Conservation (phyloP, 2,797 vertebrate species). For the Micrastur ruficollis region DNA sequence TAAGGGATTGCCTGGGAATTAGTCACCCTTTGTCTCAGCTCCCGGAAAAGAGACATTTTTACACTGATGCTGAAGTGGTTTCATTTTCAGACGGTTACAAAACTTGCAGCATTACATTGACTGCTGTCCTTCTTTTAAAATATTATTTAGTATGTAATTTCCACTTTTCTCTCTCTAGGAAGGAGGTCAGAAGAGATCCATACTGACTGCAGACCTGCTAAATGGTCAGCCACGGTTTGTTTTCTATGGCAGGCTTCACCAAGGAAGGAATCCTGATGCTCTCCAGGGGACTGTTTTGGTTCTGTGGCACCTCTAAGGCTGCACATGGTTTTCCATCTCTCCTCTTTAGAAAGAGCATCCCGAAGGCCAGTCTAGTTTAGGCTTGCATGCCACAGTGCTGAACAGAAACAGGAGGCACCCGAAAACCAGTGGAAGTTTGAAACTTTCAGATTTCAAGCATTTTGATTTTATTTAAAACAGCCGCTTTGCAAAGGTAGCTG, state of each 20-base stretch:
- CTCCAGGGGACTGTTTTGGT: neutral
- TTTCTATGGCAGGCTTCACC: neutral
- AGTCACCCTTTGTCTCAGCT: neutral
- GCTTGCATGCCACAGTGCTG: neutral
- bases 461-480: neutral
- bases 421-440: accelerated
- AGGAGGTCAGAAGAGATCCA: neutral
- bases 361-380: neutral
- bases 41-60: neutral
- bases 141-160: neutral
- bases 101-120: neutral
- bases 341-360: neutral
- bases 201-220: neutral
- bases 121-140: neutral
- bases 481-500: neutral
- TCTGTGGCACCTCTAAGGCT: neutral
- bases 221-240: accelerated
- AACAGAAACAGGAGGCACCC: neutral
- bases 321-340: neutral
- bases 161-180: neutral
- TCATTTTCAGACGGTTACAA: neutral
- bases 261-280: neutral
- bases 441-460: neutral
- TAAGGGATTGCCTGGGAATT: neutral
- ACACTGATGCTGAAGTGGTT: neutral